Percentiles rank a stretch among this genome's conserved stretches.
These are phyloP conservation scores for Dunckerocampus dactyliophorus DNA, from an alignment of 2,113 vertebrate species.

Conservation along the genomic window DNA sequence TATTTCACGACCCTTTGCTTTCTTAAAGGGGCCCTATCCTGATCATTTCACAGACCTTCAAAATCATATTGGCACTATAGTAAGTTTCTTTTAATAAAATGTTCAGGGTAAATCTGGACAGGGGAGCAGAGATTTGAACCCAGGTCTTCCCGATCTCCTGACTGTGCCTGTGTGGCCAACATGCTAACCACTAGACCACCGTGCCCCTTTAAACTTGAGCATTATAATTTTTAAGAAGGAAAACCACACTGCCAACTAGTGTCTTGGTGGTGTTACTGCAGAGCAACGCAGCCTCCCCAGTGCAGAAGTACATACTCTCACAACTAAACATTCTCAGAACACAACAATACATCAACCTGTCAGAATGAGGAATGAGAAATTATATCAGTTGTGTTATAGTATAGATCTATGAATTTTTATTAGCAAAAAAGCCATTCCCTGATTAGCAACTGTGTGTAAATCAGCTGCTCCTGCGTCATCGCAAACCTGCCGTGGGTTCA, in stretches of 20 bases:
- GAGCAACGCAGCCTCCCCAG: not conserved
- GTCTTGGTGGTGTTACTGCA: not conserved
- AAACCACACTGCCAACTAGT: not conserved
- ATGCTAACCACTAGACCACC: no score
- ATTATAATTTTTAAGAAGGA: not conserved
- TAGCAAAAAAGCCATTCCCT: constrained; percentile 77
- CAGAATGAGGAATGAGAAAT: constrained; percentile 66
- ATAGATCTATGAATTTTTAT: constrained; percentile 76
- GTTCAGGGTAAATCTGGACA: no score
- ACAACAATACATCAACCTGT: constrained; percentile 9
- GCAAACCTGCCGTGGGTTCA: constrained; percentile 41
- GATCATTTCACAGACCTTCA: no score
- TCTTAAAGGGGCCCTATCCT: no score
- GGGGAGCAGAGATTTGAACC: no score
- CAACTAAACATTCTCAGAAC: not conserved
- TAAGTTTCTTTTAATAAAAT: no score
- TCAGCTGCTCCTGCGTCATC: constrained; percentile 47
- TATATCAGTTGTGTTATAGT: constrained; percentile 57
- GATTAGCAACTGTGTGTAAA: constrained; percentile 72
- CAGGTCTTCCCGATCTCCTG: no score
- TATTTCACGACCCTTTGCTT: no score
- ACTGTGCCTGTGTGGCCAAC: no score
- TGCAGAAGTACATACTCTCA: not conserved
- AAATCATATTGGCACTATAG: no score
- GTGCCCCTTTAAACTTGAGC: no score